Conservation (phyloP, 1,140 invertebrate species). For the Periplaneta americana region DNA sequence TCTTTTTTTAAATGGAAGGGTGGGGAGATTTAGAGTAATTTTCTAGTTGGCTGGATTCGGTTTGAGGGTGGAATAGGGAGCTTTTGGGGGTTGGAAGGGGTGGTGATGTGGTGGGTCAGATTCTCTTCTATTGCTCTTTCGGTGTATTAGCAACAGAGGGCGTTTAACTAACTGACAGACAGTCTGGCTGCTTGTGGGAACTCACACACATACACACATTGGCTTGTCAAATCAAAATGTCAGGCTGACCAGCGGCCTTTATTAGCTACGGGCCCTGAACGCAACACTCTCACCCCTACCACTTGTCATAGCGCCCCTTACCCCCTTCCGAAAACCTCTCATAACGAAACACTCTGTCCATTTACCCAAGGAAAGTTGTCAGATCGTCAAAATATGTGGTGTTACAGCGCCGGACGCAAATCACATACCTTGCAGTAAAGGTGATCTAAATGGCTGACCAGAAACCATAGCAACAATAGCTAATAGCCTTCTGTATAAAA, state of each 20-base stretch:
- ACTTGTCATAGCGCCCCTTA: not conserved
- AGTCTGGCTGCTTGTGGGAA: not conserved
- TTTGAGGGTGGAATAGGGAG: not conserved
- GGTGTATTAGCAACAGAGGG: not conserved
- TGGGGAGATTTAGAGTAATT: not conserved
- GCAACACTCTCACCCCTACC: too few relatives aligned
- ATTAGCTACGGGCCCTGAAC: not conserved
- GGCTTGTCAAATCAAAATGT: not conserved
- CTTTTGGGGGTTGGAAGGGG: too few relatives aligned
- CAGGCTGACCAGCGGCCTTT: not conserved
- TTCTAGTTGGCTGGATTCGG: not conserved
- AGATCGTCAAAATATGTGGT: not conserved
- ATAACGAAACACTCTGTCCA: not conserved
- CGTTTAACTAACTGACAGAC: not conserved
- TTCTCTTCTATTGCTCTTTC: not conserved
- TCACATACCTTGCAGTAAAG: too few relatives aligned
- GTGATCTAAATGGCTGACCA: too few relatives aligned
- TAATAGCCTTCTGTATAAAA: too few relatives aligned
- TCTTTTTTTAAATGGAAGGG: not conserved
- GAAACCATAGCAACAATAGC: too few relatives aligned
- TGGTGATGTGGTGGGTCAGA: not conserved
- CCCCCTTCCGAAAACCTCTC: too few relatives aligned
- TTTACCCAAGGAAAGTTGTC: not conserved
- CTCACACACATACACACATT: not conserved
- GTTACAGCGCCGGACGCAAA: too few relatives aligned